Conservation (phyloP, 2,797 vertebrate genomes). For the Scarus forsteni region DNA sequence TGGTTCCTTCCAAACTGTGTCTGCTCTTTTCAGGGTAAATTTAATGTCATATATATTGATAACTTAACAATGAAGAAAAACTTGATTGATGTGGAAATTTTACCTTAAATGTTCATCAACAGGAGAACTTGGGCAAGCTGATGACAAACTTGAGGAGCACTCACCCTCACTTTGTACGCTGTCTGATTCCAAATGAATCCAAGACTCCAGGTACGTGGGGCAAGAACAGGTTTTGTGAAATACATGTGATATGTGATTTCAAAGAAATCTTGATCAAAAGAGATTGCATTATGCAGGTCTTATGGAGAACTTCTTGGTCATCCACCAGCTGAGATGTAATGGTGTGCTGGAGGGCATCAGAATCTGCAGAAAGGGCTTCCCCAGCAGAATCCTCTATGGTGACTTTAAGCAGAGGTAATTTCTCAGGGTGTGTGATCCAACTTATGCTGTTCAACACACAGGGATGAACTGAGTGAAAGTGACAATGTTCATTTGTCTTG, state of each 20-base stretch:
- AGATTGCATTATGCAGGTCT: slow-evolving; percentile 28
- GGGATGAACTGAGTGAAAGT: neutral
- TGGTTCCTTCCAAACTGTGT: slow-evolving; percentile 90
- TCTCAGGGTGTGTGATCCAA: neutral
- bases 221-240: neutral
- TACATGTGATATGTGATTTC: neutral
- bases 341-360: slow-evolving; percentile 89
- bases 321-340: slow-evolving; percentile 92
- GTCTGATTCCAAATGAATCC: slow-evolving; percentile 89
- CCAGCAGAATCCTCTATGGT: slow-evolving; percentile 89
- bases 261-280: neutral
- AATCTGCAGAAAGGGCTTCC: slow-evolving; percentile 88
- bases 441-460: too few species aligned
- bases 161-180: slow-evolving; percentile 90
- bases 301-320: slow-evolving; percentile 90
- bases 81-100: too few species aligned
- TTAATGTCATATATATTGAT: slow-evolving; percentile 22
- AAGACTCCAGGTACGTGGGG: slow-evolving; percentile 81
- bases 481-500: neutral
- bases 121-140: slow-evolving; percentile 86
- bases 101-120: neutral
- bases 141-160: slow-evolving; percentile 86
- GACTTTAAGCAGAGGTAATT: slow-evolving; percentile 89
- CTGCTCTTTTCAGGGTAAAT: slow-evolving; percentile 85
- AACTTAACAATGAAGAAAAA: too few species aligned